Percentiles rank a stretch among this genome's conserved stretches.
Conservation (phyloP, 37 sponge, comb jelly and placozoan genomes). For the Ephydatia muelleri region DNA sequence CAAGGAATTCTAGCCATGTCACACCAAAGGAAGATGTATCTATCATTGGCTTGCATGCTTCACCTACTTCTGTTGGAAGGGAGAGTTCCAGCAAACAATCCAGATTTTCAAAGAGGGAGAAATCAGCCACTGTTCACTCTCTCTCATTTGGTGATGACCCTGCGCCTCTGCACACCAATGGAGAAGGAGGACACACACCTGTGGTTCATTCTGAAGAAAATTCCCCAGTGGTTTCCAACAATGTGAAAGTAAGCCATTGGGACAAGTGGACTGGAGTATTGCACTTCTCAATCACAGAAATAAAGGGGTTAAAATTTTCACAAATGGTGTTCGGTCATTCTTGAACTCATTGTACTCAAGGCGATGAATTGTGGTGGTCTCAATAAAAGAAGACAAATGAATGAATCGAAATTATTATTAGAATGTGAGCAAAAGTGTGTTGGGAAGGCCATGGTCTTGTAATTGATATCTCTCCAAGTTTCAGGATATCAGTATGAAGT, state of each 20-base stretch:
- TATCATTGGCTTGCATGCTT: background rate
- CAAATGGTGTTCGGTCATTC: no score
- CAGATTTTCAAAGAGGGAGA: background rate
- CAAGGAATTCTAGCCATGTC: background rate
- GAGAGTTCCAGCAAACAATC: background rate
- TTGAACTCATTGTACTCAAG: no score
- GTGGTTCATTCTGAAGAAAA: background rate
- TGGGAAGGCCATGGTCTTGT: no score
- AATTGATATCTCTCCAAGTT: no score
- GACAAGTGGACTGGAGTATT: no score
- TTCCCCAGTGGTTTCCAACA: background rate
- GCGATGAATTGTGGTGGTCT: no score
- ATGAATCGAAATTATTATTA: no score
- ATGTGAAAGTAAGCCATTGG: background rate
- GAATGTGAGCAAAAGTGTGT: no score
- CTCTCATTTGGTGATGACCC: background rate
- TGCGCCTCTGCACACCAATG: background rate
- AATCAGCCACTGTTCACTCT: background rate
- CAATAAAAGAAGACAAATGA: no score
- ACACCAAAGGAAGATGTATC: slow-evolving; percentile 36
- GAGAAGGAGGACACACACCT: background rate
- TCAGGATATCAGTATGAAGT: no score
- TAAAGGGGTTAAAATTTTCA: no score
- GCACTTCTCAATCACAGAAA: no score
- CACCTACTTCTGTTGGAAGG: background rate